phyloP scores from a whole-genome alignment of 2,113 vertebrate species.

The Scomber japonicus region DNA sequence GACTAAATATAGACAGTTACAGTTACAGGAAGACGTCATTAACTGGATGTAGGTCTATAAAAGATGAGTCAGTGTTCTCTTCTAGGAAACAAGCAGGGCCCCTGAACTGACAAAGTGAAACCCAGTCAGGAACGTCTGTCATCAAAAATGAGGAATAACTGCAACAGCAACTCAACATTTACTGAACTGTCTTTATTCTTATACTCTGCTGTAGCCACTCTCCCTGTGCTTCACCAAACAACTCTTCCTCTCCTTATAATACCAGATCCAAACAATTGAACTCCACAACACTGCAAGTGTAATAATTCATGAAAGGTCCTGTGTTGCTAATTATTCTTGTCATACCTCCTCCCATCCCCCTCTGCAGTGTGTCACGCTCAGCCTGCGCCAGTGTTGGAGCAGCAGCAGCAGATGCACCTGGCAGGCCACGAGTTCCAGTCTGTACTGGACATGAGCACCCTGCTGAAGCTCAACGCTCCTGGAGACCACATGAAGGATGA shows the following conservation, averaged over 20 bases:
- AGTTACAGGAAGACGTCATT: neutral
- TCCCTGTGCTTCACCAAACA: neutral
- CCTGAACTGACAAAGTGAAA: conserved; percentile 23
- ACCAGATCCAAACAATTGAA: neutral
- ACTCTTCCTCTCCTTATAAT: neutral
- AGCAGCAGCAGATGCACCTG: conserved; percentile 78
- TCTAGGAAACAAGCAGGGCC: too few species aligned
- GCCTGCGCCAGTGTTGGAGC: conserved; percentile 73
- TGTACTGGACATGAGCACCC: conserved; percentile 86
- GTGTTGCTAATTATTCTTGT: neutral
- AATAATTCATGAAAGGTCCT: neutral
- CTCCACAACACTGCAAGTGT: too few species aligned
- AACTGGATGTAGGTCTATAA: neutral
- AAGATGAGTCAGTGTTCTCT: neutral
- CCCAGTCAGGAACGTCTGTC: neutral
- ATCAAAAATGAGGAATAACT: conserved; percentile 27
- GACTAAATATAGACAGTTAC: neutral
- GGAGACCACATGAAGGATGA: conserved; percentile 88
- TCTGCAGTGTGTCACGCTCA: conserved; percentile 76
- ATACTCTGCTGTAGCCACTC: too few species aligned
- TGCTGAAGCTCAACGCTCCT: conserved; percentile 84
- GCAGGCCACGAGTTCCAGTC: conserved; percentile 82
- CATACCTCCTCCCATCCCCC: neutral
- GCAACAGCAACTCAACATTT: neutral
- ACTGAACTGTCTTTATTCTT: neutral